Conservation (phyloP, 2,888 invertebrate genomes). For the Deilephila porcellus region DNA sequence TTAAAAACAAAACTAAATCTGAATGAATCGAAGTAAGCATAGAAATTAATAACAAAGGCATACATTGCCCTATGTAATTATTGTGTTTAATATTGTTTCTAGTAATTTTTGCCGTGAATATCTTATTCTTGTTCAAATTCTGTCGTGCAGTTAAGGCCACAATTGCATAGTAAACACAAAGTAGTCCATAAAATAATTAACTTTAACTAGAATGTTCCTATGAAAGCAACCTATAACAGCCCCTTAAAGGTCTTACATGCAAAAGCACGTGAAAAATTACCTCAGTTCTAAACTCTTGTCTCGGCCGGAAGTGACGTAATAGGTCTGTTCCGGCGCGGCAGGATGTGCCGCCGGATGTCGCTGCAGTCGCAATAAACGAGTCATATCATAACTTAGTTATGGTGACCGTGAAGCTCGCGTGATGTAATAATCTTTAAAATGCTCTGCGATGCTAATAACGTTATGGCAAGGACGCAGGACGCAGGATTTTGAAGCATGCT, state of each 20-base stretch:
- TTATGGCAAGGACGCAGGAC: slow-evolving; percentile 1
- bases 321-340: slow-evolving; percentile 52
- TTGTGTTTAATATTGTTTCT: too few relatives aligned
- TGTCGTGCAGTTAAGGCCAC: background rate
- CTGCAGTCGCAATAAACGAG: slow-evolving; percentile 41
- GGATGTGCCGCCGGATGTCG: slow-evolving; percentile 49
- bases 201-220: background rate
- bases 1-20: too few relatives aligned
- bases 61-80: too few relatives aligned
- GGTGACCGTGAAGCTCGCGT: slow-evolving; percentile 25
- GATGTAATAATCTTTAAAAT: slow-evolving; percentile 16
- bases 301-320: slow-evolving; percentile 53
- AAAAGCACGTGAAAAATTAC: slow-evolving; percentile 17
- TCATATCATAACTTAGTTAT: slow-evolving; percentile 45
- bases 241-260: background rate
- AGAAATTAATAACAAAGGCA: too few relatives aligned
- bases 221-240: background rate
- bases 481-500: background rate
- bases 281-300: slow-evolving; percentile 37
- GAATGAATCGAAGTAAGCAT: too few relatives aligned
- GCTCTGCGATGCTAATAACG: background rate
- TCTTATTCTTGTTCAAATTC: too few relatives aligned
- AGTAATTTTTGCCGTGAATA: too few relatives aligned
- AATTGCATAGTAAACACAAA: background rate
- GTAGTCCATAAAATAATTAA: background rate